phyloP scores from a whole-genome alignment of 2,888 invertebrate genomes.

The Agriopis marginaria region DNA sequence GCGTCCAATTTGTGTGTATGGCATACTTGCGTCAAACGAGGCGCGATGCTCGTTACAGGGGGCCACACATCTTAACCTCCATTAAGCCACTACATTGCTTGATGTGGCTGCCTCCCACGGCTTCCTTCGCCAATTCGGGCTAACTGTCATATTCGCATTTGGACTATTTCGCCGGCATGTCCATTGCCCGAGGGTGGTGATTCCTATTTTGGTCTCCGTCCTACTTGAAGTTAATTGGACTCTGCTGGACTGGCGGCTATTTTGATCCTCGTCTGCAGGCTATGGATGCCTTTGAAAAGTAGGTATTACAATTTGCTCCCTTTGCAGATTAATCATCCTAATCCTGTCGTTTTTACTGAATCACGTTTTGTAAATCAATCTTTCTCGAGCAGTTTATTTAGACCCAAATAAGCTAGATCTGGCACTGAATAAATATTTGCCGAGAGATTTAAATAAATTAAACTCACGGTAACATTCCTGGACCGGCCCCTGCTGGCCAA shows the following conservation, averaged over 20 bases:
- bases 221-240: conserved; percentile 50
- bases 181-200: conserved; percentile 62
- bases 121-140: conserved; percentile 76
- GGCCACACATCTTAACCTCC: conserved; percentile 83
- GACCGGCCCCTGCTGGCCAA: conserved; percentile 43
- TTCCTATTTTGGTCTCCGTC: conserved; percentile 54
- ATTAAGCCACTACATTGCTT: conserved; percentile 76
- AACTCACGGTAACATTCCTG: conserved; percentile 37
- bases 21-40: conserved; percentile 70
- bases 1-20: conserved; percentile 69
- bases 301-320: background rate
- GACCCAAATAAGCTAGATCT: background rate
- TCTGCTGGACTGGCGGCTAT: conserved; percentile 15
- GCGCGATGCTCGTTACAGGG: conserved; percentile 72
- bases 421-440: conserved; percentile 8
- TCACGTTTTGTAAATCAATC: background rate
- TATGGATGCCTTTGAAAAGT: background rate
- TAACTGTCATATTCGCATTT: conserved; percentile 63
- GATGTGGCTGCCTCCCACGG: conserved; percentile 73
- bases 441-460: conserved; percentile 25
- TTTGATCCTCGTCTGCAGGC: conserved; percentile 7
- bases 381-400: background rate
- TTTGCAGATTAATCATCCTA: background rate
- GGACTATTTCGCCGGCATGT: conserved; percentile 50
- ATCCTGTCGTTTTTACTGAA: background rate